These are phyloP conservation scores for Arenaria interpres DNA, from an alignment of 2,113 vertebrate species.

Conservation along the genomic window DNA sequence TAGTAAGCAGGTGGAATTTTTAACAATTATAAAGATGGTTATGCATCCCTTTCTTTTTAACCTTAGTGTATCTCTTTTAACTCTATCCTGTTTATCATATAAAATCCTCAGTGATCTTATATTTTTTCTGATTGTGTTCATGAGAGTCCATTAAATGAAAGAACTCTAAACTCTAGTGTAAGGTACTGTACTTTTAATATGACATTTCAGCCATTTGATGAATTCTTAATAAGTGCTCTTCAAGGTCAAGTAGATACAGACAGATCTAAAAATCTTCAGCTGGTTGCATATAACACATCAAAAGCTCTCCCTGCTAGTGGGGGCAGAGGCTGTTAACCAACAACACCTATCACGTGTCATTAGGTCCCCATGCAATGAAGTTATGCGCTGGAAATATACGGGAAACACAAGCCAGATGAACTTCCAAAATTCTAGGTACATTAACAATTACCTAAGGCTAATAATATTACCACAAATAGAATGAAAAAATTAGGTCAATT, in stretches of 20 bases:
- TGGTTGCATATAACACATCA: background rate
- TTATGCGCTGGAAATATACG: background rate
- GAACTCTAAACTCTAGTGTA: background rate
- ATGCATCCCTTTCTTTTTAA: background rate
- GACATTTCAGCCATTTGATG: background rate
- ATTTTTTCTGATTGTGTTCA: background rate
- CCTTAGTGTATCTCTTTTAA: background rate
- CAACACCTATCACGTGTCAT: background rate
- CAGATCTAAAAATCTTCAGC: background rate
- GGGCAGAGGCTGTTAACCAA: background rate
- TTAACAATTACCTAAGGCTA: background rate
- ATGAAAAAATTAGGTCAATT: background rate
- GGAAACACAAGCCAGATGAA: background rate
- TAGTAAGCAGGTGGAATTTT: background rate
- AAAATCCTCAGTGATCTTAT: background rate
- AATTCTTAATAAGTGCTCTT: background rate
- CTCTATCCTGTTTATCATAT: background rate
- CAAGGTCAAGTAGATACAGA: background rate
- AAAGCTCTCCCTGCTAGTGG: background rate
- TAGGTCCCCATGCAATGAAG: background rate
- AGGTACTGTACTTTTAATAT: background rate
- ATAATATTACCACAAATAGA: background rate
- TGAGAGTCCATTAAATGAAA: background rate
- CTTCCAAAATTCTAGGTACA: background rate
- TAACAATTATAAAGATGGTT: background rate